phyloP scores from a whole-genome alignment of 1,140 invertebrate genomes.

The Leucophenga varia region DNA sequence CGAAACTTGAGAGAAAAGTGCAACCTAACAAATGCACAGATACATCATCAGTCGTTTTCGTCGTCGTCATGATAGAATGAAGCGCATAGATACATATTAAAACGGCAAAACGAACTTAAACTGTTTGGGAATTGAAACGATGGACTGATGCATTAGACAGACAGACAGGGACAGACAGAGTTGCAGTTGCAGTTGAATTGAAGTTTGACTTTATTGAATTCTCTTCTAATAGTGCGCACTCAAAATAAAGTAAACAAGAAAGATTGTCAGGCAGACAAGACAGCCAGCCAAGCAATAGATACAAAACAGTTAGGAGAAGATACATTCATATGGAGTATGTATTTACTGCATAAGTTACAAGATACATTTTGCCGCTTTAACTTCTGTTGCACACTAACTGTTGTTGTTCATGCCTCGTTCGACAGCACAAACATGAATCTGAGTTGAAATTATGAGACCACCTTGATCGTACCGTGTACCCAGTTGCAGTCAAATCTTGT shows the following conservation, averaged over 20 bases:
- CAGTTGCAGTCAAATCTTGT: conserved; percentile 2
- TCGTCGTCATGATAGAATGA: too few relatives aligned
- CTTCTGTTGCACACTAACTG: too few relatives aligned
- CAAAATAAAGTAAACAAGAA: too few relatives aligned
- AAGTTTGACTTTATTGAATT: too few relatives aligned
- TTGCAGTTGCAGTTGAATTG: too few relatives aligned
- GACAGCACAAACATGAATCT: not conserved
- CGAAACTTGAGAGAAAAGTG: conserved; percentile 18
- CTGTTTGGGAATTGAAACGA: too few relatives aligned
- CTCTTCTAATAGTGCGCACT: conserved; percentile 14
- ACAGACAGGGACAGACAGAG: too few relatives aligned
- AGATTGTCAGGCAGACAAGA: conserved; percentile 2
- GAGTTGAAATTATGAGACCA: not conserved
- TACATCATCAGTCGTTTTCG: conserved; percentile 5
- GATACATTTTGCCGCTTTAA: not conserved
- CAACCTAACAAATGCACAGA: not conserved
- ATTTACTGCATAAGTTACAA: not conserved
- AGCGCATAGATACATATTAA: conserved; percentile 13
- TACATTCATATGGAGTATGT: too few relatives aligned
- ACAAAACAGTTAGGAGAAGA: too few relatives aligned
- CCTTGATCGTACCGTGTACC: not conserved
- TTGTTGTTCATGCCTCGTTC: not conserved
- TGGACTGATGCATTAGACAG: not conserved
- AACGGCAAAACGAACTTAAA: too few relatives aligned
- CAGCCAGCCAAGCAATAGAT: conserved; percentile 5